Base-by-base conservation (phyloP, 2,888 invertebrate genomes). In the Augochlorella aurata region DNA sequence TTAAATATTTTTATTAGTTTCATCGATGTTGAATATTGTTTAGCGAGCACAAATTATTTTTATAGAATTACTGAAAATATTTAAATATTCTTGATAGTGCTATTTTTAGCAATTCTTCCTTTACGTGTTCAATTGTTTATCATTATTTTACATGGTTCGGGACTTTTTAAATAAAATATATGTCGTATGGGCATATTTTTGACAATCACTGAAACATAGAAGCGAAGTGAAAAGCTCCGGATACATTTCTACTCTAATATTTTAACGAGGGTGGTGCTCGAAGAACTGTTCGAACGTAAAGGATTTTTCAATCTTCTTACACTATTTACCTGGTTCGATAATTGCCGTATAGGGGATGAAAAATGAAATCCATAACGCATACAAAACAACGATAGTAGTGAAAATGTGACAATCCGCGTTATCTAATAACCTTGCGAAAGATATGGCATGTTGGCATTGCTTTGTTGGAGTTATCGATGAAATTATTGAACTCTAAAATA, bases 401-500 rank as follows among this genome's bases (percentile, higher is more conserved):
- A 50, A 73, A 73, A 66, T 21, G 24, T 61, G 75, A 52, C 71
- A 52, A 63, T 29, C 61, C 24, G 61, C 61, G 50, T 82, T 87
- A 85, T 89, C 84, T 76, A 80, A 82, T 88, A 89, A 89, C 89
- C 90, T 90, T 89, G 90, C 84, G 78, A 84, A 87, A 73, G 74
- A 77, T 74, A 85, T 83, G 87, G 83, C 87, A 82, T 82, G 82
- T 82, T 87, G 87, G 85, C 85, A 85, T 83, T 87, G 84, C 79
- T 78, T 87, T 72, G 78, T 77, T 85, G 71, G 69, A 75, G 75
- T 91, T 90, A 89, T 91, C 89, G 78, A 71, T 73, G 74, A 85
- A 90, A 90, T 83, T 85, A 84, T 89, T 88, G 84, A 87, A 87
- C 85, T 87, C 87, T 82, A 80, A 91, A 91, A 91, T 91, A 90